Evolutionary conservation across 2,113 vertebrate species (phyloP).

Genomic region (Chaetorhynchus papuensis): DNA sequence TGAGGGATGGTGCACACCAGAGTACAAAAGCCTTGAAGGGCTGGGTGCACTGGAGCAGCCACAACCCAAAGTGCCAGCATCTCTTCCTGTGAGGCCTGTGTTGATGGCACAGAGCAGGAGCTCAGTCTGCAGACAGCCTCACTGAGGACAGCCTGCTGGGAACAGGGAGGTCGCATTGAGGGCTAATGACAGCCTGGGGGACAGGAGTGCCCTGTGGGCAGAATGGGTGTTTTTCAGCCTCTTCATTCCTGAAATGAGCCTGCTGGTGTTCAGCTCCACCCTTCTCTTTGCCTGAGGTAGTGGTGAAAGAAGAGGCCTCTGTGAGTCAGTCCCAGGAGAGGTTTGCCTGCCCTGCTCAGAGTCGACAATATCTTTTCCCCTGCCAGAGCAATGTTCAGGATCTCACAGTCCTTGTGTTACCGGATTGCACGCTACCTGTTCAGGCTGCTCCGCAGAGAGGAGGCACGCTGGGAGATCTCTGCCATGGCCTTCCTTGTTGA

Average conservation of each 20-base stretch:
- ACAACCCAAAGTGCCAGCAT: too few relatives aligned
- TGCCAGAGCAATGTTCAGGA: background rate
- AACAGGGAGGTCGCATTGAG: too few relatives aligned
- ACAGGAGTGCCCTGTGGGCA: accelerated
- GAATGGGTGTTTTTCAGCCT: background rate
- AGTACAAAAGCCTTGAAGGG: background rate
- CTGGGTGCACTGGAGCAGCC: background rate
- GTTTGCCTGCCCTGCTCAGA: background rate
- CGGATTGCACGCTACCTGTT: background rate
- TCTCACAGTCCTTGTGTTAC: background rate
- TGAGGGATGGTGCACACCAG: background rate
- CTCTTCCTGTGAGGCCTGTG: background rate
- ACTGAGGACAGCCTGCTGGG: background rate
- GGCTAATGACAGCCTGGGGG: background rate
- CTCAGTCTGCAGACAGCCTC: background rate
- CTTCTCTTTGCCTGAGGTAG: background rate
- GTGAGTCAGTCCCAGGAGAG: background rate
- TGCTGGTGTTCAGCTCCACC: background rate
- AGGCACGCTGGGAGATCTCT: background rate
- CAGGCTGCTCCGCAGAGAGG: background rate
- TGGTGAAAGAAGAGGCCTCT: background rate
- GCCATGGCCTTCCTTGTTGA: background rate
- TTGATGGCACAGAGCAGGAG: background rate
- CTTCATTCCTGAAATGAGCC: background rate
- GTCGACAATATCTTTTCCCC: accelerated